phyloP scores from a whole-genome alignment of 2,888 invertebrate genomes.

The Chrysotoxum bicinctum region DNA sequence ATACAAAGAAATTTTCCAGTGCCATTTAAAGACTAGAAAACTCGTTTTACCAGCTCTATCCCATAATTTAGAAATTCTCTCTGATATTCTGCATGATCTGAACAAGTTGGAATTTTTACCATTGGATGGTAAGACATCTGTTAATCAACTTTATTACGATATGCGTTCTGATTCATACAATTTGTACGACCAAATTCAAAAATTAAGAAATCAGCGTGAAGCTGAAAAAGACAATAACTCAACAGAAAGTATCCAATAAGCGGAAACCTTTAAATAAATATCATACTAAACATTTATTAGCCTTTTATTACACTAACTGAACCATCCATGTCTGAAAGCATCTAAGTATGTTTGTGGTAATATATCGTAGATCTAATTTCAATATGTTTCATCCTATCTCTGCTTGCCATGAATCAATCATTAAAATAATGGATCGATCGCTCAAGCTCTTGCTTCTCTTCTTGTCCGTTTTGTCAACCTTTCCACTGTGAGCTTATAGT shows the following conservation, averaged over 20 bases:
- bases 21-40: not conserved
- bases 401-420: not conserved
- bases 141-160: not conserved
- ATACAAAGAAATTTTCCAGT: constrained; percentile 4
- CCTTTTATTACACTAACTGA: too few relatives aligned
- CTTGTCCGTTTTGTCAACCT: too few relatives aligned
- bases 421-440: not conserved
- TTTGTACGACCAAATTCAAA: not conserved
- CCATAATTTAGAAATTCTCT: not conserved
- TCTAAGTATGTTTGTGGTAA: too few relatives aligned
- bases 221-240: not conserved
- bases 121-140: not conserved
- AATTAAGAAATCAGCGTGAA: not conserved
- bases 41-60: not conserved
- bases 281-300: too few relatives aligned
- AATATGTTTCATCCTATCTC: not conserved
- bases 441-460: too few relatives aligned
- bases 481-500: not conserved
- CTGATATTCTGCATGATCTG: not conserved
- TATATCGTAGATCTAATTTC: too few relatives aligned
- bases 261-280: too few relatives aligned
- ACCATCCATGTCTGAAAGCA: too few relatives aligned
- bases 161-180: not conserved
- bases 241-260: too few relatives aligned
- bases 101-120: not conserved